Evolutionary conservation across 2,113 vertebrate species (phyloP), one percentile per base, ranked within the genome.

Genomic region (Phylloscopus trochilus): DNA sequence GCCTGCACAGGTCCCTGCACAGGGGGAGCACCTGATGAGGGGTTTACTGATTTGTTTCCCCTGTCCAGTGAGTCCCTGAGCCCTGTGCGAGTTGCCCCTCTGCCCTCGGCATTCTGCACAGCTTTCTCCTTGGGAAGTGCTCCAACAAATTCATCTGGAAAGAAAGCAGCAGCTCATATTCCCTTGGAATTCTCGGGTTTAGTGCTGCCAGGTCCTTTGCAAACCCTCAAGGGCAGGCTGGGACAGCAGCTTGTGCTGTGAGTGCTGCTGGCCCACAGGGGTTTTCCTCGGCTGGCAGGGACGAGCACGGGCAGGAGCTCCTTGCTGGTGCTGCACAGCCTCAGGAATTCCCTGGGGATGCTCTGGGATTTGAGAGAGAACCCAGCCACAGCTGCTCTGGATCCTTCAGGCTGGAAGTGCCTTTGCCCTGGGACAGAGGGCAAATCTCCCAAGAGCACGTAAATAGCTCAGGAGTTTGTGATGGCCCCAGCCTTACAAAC

Each of bases 331-430:
- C 60, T 26, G 21, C 60, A 64, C 28, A 56, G 63, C 70, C 49
- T 19, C 46, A 67, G 69, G 26, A 90, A 30, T 43, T 55, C 43
- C 37, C 13, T 1, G 2, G 18, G 21, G 15, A 18, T 60, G 37
- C 55, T 69, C 33, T 18, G n/a, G 63, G 55, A 52, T 30, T 23
- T 0, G 3, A 39, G 17, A 62, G 28, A 24, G 46, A 75, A 3
- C 53, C 53, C 62, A 53, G 46, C 18, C 23, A 7, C 17, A 2
- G 19, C 1, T 0, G 19, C 31, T 43, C 59, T 0, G 15, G 19
- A 33, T 62, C 69, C 64, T 70, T 55, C 47, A 23, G 23, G 8
- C 43, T 78, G 51, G 19, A 44, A 9, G 18, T 43, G 59, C 72
- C 37, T 58, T 53, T 66, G 37, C 35, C 41, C 20, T 37, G 26